Evolutionary conservation across 92 coral and sea anemone genomes (phyloP), one percentile per base, ranked within the genome.

Genomic region (Epizoanthus ramosus): DNA sequence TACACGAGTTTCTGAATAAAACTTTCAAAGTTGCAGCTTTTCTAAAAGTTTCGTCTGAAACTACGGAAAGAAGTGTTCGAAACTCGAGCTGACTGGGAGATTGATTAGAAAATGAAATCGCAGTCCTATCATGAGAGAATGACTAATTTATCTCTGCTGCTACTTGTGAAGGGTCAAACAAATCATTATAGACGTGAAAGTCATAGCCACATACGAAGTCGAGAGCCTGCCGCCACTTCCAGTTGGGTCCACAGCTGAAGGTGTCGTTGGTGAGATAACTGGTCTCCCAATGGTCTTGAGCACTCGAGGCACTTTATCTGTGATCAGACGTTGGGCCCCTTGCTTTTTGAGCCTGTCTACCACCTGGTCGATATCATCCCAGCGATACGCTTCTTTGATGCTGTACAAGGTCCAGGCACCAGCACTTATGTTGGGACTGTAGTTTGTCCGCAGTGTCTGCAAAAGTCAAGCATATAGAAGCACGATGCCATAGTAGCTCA

Each of bases 351-450:
- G 89, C 65, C 75, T 83, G 77, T 91, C 91, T 60, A 95, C 80
- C 64, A 71, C 85, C 57, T 50, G 76, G 41, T 93, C 95, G 56
- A 90, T 87, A 3, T 21, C 37, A 37, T 66, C 82, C 64, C 86
- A 80, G 19, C 68, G 61, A 19, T 89, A 60, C 8, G 72, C 72
- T 24, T 83, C 83, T 33, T 59, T 71, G 88, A 95, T 70, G 25
- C 75, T 86, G 84, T 95, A 94, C 54, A 95, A 77, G 56, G 96
- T 93, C 83, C 92, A 95, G 59, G 98, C 95, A 8, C 98, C 98
- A 31, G 92, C 88, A 52, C 98, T 95, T 72, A 95, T 88, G 50
- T 74, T 57, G 31, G 88, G 75, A 21, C 93, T 87, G 86, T 95
- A 95, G 68, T 90, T 86, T 24, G 54, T 81, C 59, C 77, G 85